Percentiles rank a stretch among this genome's conserved stretches.
Evolutionary conservation across 2,113 vertebrate genomes (phyloP).

Genomic region (Crypturellus undulatus): DNA sequence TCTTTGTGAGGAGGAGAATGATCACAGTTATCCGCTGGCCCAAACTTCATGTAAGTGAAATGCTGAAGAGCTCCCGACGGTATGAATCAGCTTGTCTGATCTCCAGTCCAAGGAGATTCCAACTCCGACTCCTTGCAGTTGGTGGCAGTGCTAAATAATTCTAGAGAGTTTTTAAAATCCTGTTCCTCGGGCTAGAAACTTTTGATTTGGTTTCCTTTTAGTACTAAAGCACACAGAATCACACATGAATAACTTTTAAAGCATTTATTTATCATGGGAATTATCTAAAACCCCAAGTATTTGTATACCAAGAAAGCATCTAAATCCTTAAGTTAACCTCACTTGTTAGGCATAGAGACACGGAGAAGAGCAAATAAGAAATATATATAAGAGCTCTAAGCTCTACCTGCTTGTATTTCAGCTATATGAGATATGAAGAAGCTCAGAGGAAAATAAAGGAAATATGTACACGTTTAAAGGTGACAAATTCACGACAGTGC

Average conservation of each 20-base stretch:
- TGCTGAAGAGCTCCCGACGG: not conserved
- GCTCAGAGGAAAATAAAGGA: not conserved
- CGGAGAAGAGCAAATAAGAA: not conserved
- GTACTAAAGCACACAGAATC: not conserved
- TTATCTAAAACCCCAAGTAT: not conserved
- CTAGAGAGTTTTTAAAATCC: not conserved
- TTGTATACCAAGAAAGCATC: not conserved
- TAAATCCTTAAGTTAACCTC: not conserved
- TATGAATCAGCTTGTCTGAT: not conserved
- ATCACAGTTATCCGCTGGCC: too few species aligned
- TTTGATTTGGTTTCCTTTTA: not conserved
- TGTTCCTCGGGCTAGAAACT: too few species aligned
- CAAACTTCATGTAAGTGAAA: too few species aligned
- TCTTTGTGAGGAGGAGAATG: not conserved
- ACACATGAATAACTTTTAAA: not conserved
- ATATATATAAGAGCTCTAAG: not conserved
- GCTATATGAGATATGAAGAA: not conserved
- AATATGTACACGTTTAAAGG: rapidly evolving
- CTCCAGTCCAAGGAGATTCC: not conserved
- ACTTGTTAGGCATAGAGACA: not conserved
- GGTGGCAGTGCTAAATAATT: not conserved
- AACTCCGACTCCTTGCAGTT: not conserved
- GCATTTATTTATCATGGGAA: not conserved
- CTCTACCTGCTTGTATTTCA: not conserved
- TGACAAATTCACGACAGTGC: not conserved